phyloP scores from a whole-genome alignment of 1,140 invertebrate genomes.

The Drosophila bifasciata region DNA sequence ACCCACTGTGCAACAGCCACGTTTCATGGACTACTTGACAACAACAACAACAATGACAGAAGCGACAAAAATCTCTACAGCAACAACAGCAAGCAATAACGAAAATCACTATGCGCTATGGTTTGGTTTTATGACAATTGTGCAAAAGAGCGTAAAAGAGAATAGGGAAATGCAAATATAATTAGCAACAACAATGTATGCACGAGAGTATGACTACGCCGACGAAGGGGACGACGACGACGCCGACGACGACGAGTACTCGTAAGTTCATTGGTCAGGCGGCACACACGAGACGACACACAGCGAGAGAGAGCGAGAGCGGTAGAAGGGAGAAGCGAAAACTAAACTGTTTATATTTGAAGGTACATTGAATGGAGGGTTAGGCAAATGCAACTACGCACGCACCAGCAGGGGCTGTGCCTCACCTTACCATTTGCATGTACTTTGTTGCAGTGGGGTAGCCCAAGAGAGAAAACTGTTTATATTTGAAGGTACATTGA shows the following conservation, averaged over 20 bases:
- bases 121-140: constrained; percentile 59
- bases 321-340: not conserved
- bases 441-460: too few relatives aligned
- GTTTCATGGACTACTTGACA: constrained; percentile 16
- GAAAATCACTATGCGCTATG: constrained; percentile 15
- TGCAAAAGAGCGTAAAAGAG: constrained; percentile 39
- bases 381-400: too few relatives aligned
- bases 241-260: too few relatives aligned
- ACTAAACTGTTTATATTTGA: too few relatives aligned
- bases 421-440: too few relatives aligned
- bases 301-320: not conserved
- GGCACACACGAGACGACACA: constrained; percentile 22
- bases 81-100: not conserved
- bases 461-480: not conserved
- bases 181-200: constrained; percentile 62
- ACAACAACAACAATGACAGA: constrained; percentile 3
- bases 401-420: too few relatives aligned
- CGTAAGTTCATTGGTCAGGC: constrained; percentile 67
- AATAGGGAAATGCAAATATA: constrained; percentile 67
- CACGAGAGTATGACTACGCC: too few relatives aligned
- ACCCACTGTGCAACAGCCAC: constrained; percentile 25
- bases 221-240: too few relatives aligned
- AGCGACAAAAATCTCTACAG: not conserved
- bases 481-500: too few relatives aligned
- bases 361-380: too few relatives aligned